Percentiles rank a stretch among this genome's conserved stretches.
These are phyloP conservation scores for Ypsolopha scabrella DNA, from an alignment of 2,888 invertebrate genomes.

Conservation along the genomic window DNA sequence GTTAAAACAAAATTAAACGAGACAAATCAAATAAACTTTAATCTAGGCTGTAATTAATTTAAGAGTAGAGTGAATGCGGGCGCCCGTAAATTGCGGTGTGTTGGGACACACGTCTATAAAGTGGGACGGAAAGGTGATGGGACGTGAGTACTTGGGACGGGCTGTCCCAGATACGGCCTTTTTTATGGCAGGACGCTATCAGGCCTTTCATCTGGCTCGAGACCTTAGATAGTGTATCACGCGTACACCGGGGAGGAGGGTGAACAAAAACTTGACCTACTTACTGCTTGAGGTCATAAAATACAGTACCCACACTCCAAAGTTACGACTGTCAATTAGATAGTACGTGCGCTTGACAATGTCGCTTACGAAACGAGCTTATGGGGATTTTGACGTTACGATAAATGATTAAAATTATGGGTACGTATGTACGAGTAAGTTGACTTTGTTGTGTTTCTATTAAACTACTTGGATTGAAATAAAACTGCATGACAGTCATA, in stretches of 20 bases:
- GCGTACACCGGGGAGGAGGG: conserved; percentile 35
- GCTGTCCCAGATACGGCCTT: conserved; percentile 51
- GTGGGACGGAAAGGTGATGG: conserved; percentile 47
- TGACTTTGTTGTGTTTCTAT: too few species aligned
- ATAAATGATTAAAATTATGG: too few species aligned
- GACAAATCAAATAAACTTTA: not conserved
- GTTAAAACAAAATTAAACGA: too few species aligned
- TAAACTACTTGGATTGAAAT: too few species aligned
- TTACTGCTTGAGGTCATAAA: conserved; percentile 16
- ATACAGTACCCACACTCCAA: conserved; percentile 3
- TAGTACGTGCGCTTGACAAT: not conserved
- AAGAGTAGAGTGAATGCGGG: conserved; percentile 27
- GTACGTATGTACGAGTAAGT: too few species aligned
- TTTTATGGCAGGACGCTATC: conserved; percentile 64
- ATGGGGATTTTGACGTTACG: too few species aligned
- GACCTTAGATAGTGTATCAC: conserved; percentile 55
- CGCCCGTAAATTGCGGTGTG: conserved; percentile 50
- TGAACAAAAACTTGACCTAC: conserved; percentile 48
- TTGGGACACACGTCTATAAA: conserved; percentile 51
- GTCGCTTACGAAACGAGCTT: not conserved
- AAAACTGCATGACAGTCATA: too few species aligned
- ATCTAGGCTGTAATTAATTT: conserved; percentile 28
- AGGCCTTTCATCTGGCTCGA: conserved; percentile 50
- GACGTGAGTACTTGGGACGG: conserved; percentile 27
- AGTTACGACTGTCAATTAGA: conserved; percentile 1